Conservation (phyloP, 1,140 invertebrate species). For the Zaprionus taronus region DNA sequence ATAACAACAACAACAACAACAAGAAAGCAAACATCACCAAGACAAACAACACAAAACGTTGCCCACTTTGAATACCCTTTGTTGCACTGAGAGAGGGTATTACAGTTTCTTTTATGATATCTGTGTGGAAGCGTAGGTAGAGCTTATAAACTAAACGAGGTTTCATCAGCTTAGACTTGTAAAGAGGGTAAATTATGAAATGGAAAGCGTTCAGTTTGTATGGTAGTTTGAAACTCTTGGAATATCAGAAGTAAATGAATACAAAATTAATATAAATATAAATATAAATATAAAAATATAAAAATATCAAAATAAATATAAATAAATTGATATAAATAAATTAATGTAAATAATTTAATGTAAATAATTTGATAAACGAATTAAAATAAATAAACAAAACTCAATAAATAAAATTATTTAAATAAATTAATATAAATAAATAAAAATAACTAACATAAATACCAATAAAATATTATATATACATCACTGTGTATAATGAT, state of each 20-base stretch:
- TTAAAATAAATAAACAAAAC: too few relatives aligned
- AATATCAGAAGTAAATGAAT: too few relatives aligned
- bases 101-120: background rate
- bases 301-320: background rate
- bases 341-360: too few relatives aligned
- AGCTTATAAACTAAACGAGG: background rate
- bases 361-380: too few relatives aligned
- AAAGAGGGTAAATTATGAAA: background rate
- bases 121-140: background rate
- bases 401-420: too few relatives aligned
- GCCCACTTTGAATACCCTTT: constrained; percentile 4
- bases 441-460: too few relatives aligned
- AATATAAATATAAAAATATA: background rate
- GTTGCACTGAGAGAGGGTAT: background rate
- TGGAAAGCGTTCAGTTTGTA: background rate
- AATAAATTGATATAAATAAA: too few relatives aligned
- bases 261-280: background rate
- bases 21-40: constrained; percentile 18
- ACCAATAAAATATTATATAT: too few relatives aligned
- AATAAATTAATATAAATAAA: too few relatives aligned
- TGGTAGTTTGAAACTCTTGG: background rate
- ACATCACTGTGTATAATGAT: too few relatives aligned
- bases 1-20: constrained; percentile 30
- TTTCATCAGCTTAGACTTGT: background rate
- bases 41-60: background rate